Base-by-base conservation (phyloP, 1,140 invertebrate species). In the Stegodyphus mimosarum region DNA sequence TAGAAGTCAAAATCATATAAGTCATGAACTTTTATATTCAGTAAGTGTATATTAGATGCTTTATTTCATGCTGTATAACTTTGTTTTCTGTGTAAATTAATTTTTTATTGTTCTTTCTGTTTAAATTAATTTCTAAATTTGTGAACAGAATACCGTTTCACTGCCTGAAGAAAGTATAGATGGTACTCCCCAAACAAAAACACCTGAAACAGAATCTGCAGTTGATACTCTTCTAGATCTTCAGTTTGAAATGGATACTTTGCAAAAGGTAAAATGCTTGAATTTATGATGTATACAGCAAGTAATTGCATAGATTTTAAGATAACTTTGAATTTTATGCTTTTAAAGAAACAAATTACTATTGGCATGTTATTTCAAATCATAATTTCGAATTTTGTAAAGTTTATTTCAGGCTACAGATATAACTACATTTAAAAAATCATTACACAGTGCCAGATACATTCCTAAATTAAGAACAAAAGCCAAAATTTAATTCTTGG, bases 161-260 rank as follows among this genome's bases (percentile, higher is more conserved):
- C 64, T 78, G 64, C 69, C 66, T 55, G 53, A 77, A 76, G 88
- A 80, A 88, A 74, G 48, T 64, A 15, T n/a, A 69, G 17, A 11
- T 66, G 69, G 64, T 67, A 55, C 18, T 11, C 49, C 71, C 53
- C 55, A 87, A 83, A 49, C 53, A 33, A 74, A 87, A 70, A 64
- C 74, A 67, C 73, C 74, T 55, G 64, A 87, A 55, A 5, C 71
- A 13, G 70, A 83, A 13, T 17, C 49, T 78, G 51, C 74, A 63
- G 92, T 93, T 84, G 96, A 95, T 1, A 96, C 98, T 91, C 91
- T 99, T 85, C 93, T 99, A 18, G 97, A 98, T 91, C 91, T 99
- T 84, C 96, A 99, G 90, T 95, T 96, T 89, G 97, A 98, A 91
- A 91, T 98, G 77, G 95, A 95, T 87, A 96, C 94, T 74, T 92